Evolutionary conservation across 2,113 vertebrate genomes (phyloP).

Genomic region (Lepus americanus): DNA sequence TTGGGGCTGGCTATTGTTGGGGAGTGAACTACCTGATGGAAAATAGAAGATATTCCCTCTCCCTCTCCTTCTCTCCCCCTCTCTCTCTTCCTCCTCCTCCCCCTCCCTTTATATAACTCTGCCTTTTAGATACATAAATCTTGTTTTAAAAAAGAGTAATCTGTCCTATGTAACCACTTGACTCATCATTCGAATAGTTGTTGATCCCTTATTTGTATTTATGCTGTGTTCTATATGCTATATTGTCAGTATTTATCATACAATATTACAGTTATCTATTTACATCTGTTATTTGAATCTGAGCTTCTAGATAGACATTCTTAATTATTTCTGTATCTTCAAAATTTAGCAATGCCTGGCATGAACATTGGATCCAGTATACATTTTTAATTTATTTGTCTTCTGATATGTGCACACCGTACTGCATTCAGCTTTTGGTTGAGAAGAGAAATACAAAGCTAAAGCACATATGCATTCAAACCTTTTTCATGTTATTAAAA

Average conservation of each 20-base stretch:
- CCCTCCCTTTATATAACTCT: too few species aligned
- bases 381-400: slow-evolving; percentile 2
- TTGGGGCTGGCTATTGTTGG: too few species aligned
- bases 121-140: too few species aligned
- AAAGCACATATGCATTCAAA: background rate
- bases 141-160: too few species aligned
- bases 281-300: slow-evolving; percentile 29
- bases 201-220: slow-evolving; percentile 25
- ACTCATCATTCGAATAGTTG: background rate
- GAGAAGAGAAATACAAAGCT: slow-evolving; percentile 19
- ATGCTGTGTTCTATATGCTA: background rate
- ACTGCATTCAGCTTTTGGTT: slow-evolving; percentile 32
- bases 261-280: slow-evolving; percentile 5
- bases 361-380: background rate
- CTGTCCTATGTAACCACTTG: background rate
- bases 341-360: background rate
- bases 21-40: too few species aligned
- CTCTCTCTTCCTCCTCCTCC: too few species aligned
- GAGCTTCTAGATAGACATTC: slow-evolving; percentile 6
- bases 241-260: background rate
- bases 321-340: slow-evolving; percentile 56
- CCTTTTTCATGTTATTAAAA: slow-evolving; percentile 16
- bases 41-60: too few species aligned
- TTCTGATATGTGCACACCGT: background rate
- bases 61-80: too few species aligned